phyloP scores from a whole-genome alignment of 2,113 vertebrate genomes.

The Telmatochromis sp. region DNA sequence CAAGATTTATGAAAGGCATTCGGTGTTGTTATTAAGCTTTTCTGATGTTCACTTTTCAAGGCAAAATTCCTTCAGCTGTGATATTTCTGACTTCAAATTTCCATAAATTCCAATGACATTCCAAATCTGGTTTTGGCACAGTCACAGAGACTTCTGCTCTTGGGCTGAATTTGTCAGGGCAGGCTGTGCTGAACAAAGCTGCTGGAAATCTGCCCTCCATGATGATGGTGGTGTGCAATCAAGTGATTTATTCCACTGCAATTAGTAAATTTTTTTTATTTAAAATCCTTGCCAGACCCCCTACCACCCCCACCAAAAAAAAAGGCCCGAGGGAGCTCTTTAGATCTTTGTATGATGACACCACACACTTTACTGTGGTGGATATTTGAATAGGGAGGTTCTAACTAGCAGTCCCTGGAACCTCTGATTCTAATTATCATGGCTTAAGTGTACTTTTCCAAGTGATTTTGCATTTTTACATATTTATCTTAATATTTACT shows the following conservation, averaged over 20 bases:
- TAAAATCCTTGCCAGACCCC: background rate
- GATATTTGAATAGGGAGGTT: background rate
- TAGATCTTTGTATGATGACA: background rate
- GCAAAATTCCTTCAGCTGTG: background rate
- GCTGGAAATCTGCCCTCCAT: background rate
- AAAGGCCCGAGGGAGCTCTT: background rate
- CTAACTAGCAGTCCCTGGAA: background rate
- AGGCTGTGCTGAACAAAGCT: background rate
- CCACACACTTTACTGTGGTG: background rate
- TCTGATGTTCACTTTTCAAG: background rate
- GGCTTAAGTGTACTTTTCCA: background rate
- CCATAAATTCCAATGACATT: background rate
- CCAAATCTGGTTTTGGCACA: background rate
- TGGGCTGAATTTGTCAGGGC: background rate
- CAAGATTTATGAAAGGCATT: background rate
- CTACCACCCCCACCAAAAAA: background rate
- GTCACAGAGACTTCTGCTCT: background rate
- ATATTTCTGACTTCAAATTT: background rate
- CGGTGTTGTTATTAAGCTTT: background rate
- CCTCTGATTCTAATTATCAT: background rate
- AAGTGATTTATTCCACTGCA: background rate
- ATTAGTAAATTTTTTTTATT: accelerated
- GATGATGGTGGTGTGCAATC: background rate
- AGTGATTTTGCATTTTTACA: background rate
- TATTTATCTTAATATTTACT: background rate